Base-by-base conservation (phyloP, 2,888 invertebrate species). In the Leucophenga maculata region DNA sequence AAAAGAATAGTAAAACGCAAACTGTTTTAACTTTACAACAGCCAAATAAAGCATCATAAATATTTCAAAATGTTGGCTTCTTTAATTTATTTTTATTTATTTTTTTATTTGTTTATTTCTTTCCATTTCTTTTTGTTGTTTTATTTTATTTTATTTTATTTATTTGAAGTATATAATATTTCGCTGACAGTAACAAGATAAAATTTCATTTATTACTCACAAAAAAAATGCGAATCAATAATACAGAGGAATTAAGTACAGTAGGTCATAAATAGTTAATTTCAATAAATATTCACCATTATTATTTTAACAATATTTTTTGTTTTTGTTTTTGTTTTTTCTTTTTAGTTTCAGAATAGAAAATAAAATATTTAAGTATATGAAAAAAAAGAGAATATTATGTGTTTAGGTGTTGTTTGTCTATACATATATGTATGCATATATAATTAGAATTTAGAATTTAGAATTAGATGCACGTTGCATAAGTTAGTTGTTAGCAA, bases 111-210 rank as follows among this genome's bases (percentile, higher is more conserved):
- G 6, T 54, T 54, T 54, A 4, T n/a, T 18, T 54, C 18, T 54
- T 20, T 39, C 8, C 11, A 11, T 39, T 11, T 39, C 11, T 52
- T 54, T 54, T 13, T 54, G 16, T 54, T 54, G 1, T n/a, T 18
- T 54, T 18, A 18, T 20, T 6, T 11, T 39, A 11, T 39, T 6
- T 32, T 32, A 6, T 6, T 32, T 32, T 39, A 39, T 81, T 81
- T 81, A 84, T 84, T 81, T 80, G 79, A 81, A 84, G 79, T 81
- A 81, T 81, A 81, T 82, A 82, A 83, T 77, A 82, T 80, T 83
- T 80, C 78, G 78, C 74, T 80, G 80, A 82, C 82, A 83, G 77
- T 83, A 80, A 80, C 80, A 83, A 83, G 84, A 83, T 82, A 78
- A 79, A 78, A 75, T 73, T 69, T 68, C 68, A 57, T 57, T 69